Evolutionary conservation across 2,113 vertebrate genomes (phyloP).

Genomic region (Etia nguti): DNA sequence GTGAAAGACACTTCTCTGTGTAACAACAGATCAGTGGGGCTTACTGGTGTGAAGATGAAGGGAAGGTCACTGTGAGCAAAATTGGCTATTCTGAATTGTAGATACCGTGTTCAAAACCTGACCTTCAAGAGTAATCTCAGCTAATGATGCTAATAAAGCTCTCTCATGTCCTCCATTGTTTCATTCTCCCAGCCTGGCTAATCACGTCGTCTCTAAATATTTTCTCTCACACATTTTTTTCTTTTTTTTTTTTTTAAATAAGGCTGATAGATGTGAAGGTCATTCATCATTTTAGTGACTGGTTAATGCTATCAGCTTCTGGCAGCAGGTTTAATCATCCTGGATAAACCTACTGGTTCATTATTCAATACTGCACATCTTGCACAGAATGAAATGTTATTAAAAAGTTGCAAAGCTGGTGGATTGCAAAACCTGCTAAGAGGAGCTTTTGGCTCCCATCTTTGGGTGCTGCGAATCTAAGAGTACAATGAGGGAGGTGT

Average conservation of each 20-base stretch:
- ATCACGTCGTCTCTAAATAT: conserved; percentile 45
- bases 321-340: conserved; percentile 63
- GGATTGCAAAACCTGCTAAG: conserved; percentile 29
- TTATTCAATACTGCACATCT: conserved; percentile 58
- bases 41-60: conserved; percentile 1
- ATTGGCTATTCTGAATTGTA: background rate
- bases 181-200: conserved; percentile 3
- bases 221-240: conserved; percentile 2
- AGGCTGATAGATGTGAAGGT: conserved; percentile 56
- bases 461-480: conserved; percentile 22
- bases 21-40: conserved; percentile 9
- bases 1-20: background rate
- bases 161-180: conserved; percentile 9
- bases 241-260: conserved; percentile 11
- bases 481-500: conserved; percentile 33
- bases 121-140: conserved; percentile 22
- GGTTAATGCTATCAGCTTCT: conserved; percentile 56
- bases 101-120: background rate
- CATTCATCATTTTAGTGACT: conserved; percentile 43
- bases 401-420: conserved; percentile 68
- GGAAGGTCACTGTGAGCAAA: conserved; percentile 35
- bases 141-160: conserved; percentile 34
- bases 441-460: conserved; percentile 34
- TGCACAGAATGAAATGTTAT: conserved; percentile 63
- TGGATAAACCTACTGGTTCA: conserved; percentile 49